Evolutionary conservation across 37 sponge, comb jelly and placozoan species (phyloP).

Genomic region (Geodia barretti): DNA sequence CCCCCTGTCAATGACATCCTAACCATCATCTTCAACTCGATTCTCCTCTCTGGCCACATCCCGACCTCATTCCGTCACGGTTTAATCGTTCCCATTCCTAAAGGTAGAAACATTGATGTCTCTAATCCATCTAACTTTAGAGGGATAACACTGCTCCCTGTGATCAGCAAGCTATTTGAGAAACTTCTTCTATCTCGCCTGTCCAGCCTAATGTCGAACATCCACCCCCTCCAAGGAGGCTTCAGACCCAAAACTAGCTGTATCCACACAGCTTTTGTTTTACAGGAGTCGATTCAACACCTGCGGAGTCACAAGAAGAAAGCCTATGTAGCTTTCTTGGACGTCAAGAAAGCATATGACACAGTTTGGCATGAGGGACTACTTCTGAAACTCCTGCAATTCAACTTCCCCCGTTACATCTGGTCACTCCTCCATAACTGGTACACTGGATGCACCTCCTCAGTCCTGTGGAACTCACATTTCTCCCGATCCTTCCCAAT

Average conservation of each 20-base stretch:
- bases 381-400: background rate
- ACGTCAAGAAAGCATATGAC: background rate
- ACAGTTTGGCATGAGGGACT: slow-evolving; percentile 5
- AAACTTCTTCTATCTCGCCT: background rate
- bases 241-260: background rate
- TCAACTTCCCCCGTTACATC: background rate
- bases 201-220: background rate
- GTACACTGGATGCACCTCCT: background rate
- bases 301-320: background rate
- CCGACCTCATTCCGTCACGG: background rate
- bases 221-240: background rate
- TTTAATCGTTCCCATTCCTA: slow-evolving; percentile 1
- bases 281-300: background rate
- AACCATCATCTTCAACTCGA: no score
- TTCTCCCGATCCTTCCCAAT: background rate
- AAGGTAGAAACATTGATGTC: background rate
- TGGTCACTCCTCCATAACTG: background rate
- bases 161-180: background rate
- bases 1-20: no score
- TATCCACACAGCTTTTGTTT: background rate
- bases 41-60: no score
- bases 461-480: background rate
- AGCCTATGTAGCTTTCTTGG: slow-evolving; percentile 8
- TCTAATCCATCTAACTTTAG: slow-evolving; percentile 4
- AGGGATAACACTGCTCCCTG: background rate